phyloP scores from a whole-genome alignment of 1,140 invertebrate species.

The Antheraea pernyi region DNA sequence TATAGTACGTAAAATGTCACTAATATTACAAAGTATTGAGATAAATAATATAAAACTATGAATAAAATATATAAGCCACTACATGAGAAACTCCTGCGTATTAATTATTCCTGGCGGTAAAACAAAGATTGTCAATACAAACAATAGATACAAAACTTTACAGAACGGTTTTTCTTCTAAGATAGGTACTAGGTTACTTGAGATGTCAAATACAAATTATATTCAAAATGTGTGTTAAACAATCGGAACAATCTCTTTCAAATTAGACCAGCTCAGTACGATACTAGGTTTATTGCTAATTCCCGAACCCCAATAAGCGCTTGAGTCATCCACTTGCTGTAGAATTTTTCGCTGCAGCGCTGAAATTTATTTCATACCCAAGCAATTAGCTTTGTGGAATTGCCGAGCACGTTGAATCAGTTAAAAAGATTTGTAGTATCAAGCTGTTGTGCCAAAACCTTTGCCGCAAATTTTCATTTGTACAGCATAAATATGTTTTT shows the following conservation, averaged over 20 bases:
- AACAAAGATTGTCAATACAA: too few species aligned
- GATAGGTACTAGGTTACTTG: too few species aligned
- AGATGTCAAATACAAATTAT: too few species aligned
- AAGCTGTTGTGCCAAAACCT: neutral
- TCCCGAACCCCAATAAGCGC: constrained; percentile 44
- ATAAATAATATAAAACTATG: too few species aligned
- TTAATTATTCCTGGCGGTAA: too few species aligned
- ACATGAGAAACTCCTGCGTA: too few species aligned
- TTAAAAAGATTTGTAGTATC: neutral
- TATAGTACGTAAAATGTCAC: too few species aligned
- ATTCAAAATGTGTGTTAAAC: too few species aligned
- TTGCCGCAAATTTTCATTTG: neutral
- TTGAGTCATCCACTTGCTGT: constrained; percentile 33
- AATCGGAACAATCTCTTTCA: neutral
- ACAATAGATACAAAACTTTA: too few species aligned
- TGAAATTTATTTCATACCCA: constrained; percentile 3
- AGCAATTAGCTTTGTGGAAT: neutral
- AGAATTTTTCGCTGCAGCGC: constrained; percentile 20
- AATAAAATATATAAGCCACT: too few species aligned
- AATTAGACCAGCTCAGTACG: constrained; percentile 11
- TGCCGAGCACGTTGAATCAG: neutral
- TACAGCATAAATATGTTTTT: neutral
- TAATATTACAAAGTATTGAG: too few species aligned
- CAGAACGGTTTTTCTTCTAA: too few species aligned
- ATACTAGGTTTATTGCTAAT: constrained; percentile 39